Base-by-base conservation (phyloP, 2,113 vertebrate species). In the Platichthys stellatus region DNA sequence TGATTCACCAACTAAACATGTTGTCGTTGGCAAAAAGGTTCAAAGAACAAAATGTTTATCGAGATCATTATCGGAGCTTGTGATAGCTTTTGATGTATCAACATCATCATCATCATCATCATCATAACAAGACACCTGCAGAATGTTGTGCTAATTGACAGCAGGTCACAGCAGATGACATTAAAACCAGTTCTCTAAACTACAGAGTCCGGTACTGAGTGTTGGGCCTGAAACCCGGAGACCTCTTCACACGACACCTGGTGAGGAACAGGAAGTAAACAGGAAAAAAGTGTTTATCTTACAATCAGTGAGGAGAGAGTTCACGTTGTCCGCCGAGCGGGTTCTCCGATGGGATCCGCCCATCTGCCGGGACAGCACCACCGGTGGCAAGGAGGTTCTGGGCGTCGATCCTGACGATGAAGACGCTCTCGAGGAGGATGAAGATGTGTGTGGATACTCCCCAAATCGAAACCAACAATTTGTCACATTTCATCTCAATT, bases 221-320 rank as follows among this genome's bases (percentile, higher is more conserved):
- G 69, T 77, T 83, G 18, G 15, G 49, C 57, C 65, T 65, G 38
- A 67, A 63, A 62, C 11, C 15, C 9, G 13, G 9, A 8, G 10
- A 12, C 38, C 28, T 57, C 78, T 84, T 31, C 79, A 71, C 72
- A 84, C 28, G 5, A 40, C 66, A 81, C 17, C 56, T 49, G 7
- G 24, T 20, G 61, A 71, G 62, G 72, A 64, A 64, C 21, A 45
- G 5, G 26, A 63, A 45, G n/a, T 21, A 61, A 67, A 31, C 1
- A 31, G 64, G 86, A 59, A 53, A 54, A 61, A 74, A 85, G 47
- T 69, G 72, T 79, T 83, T 74, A 74, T 83, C 95, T 95, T 94
- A 95, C 95, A 92, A 83, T 95, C 93, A 6, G 93, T 92, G 77
- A 94, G 79, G 65, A 95, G 69, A 10, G 92, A 91, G 80, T 87